Percentiles rank a stretch among this genome's conserved stretches.
These are phyloP conservation scores for Hassar affinis DNA, from an alignment of 2,113 vertebrate species.

Conservation along the genomic window DNA sequence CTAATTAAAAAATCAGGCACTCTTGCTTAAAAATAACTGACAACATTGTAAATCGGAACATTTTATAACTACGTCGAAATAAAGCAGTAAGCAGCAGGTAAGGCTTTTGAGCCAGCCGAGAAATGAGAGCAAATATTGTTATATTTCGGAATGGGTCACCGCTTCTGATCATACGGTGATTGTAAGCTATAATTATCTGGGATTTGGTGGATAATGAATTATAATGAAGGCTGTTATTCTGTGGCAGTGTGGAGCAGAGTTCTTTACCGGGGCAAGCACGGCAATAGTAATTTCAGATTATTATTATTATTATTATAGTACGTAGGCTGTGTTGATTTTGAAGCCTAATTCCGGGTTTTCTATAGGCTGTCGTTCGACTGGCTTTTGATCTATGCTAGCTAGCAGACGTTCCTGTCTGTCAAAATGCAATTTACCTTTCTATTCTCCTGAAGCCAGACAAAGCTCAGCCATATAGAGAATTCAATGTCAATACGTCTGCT, in stretches of 20 bases:
- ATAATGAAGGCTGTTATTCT: background rate
- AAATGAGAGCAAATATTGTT: background rate
- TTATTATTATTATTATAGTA: background rate
- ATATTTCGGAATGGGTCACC: constrained; percentile 28
- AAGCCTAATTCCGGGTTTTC: background rate
- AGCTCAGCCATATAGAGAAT: constrained; percentile 40
- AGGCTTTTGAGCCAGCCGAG: background rate
- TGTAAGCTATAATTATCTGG: background rate
- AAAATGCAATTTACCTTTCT: constrained; percentile 46
- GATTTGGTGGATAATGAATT: background rate
- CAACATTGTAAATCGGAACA: background rate
- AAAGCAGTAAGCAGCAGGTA: background rate
- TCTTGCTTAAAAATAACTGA: background rate
- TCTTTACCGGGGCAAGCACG: background rate
- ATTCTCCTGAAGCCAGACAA: constrained; percentile 47
- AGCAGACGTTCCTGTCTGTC: constrained; percentile 27
- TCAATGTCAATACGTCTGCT: constrained; percentile 44
- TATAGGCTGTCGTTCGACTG: background rate
- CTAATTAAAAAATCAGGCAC: background rate
- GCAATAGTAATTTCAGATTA: background rate
- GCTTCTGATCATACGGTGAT: background rate
- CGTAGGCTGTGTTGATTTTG: background rate
- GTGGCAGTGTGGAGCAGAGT: background rate
- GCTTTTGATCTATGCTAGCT: constrained; percentile 10
- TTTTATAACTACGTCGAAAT: background rate